phyloP scores from a whole-genome alignment of 2,888 invertebrate genomes.

The Acleris holmiana region DNA sequence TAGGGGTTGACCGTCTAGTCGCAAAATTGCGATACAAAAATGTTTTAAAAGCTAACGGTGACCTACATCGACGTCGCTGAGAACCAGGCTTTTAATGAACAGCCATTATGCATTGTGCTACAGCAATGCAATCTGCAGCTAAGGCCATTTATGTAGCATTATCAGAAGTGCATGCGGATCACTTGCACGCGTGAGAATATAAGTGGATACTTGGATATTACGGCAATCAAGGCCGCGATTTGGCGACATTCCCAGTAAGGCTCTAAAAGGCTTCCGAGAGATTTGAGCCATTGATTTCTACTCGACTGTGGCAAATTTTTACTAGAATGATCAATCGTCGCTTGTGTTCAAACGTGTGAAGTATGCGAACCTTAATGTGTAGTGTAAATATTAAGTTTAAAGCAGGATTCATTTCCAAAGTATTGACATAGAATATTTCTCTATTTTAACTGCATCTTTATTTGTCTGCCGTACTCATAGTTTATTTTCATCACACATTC shows the following conservation, averaged over 20 bases:
- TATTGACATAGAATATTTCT: no score
- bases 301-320: conserved; percentile 10
- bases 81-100: conserved; percentile 33
- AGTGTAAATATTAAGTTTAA: no score
- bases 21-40: conserved; percentile 3
- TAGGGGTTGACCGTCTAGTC: conserved; percentile 2
- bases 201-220: neutral
- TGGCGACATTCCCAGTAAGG: conserved; percentile 17
- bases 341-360: neutral
- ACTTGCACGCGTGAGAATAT: conserved; percentile 8
- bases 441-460: no score
- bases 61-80: conserved; percentile 29
- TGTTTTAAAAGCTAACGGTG: conserved; percentile 10
- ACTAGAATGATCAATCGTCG: neutral
- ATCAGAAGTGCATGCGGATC: conserved; percentile 31
- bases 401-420: no score
- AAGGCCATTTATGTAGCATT: conserved; percentile 23
- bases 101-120: conserved; percentile 33
- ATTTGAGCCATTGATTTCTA: conserved; percentile 9
- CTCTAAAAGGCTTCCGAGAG: conserved; percentile 9
- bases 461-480: no score
- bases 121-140: conserved; percentile 29
- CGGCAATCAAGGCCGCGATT: conserved; percentile 2
- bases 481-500: no score
- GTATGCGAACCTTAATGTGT: no score